Evolutionary conservation across 2,888 invertebrate species (phyloP), one percentile per base, ranked within the genome.

Genomic region (Blastobasis adustella): DNA sequence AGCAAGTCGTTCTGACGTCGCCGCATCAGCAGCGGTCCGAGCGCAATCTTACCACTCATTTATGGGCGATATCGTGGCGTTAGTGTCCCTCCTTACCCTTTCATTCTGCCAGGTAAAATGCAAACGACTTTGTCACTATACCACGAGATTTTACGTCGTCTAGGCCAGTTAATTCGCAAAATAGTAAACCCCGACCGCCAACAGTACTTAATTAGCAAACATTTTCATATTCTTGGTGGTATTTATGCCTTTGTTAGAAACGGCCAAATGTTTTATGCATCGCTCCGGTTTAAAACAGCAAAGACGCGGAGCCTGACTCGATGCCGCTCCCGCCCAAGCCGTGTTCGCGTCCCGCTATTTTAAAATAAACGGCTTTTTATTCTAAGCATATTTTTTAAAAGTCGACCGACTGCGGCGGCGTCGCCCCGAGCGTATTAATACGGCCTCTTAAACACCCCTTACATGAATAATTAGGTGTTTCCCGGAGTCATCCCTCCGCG

Each of bases 391-490:
- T 82, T 84, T 82, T 79, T 76, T 64, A 75, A 79, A 79, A 73
- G 67, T 65, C 69, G 61, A 64, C 70, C 10, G 40, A n/a, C n/a
- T 10, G 23, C 23, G 23, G 23, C 42, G 9, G 42, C 42, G 62
- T 54, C 65, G 65, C 70, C 67, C 66, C 63, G 54, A 65, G 75
- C 74, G 74, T 79, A 79, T 82, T 87, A 86, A 85, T 83, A 82
- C 81, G 75, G 73, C 67, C 75, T 77, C 75, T 80, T 82, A 82
- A 79, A 79, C 85, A 79, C 80, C 86, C 86, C 82, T 75, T 79
- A 87, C 86, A 82, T 86, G 87, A 88, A 87, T 87, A 87, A 88
- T 87, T 87, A 86, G 83, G 79, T 85, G 83, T 84, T 83, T 80
- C 73, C 72, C 63, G 73, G 76, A 80, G 84, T 86, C 79, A 79